Conservation (phyloP, 2,113 vertebrate species). For the Gulo gulo region DNA sequence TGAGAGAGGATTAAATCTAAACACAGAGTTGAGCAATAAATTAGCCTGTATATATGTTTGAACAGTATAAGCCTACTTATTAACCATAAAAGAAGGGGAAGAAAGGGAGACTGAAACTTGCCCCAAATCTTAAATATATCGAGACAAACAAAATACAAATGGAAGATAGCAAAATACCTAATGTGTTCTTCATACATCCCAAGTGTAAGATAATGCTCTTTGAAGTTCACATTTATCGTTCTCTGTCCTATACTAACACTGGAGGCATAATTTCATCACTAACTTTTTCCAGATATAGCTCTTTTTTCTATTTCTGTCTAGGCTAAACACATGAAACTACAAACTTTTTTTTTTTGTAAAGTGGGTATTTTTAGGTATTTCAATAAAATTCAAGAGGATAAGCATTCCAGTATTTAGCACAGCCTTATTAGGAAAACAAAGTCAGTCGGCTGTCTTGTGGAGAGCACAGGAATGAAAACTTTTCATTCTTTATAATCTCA, state of each 20-base stretch:
- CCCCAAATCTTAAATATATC: background rate
- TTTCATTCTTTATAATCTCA: conserved; percentile 69
- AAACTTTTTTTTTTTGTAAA: conserved; percentile 52
- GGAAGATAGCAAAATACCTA: background rate
- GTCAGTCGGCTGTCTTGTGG: conserved; percentile 22
- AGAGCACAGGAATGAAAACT: conserved; percentile 42
- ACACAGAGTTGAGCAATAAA: background rate
- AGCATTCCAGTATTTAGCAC: conserved; percentile 73
- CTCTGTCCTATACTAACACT: background rate
- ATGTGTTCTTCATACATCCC: background rate
- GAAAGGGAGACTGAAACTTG: background rate
- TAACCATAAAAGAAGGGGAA: background rate
- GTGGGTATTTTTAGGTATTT: conserved; percentile 71
- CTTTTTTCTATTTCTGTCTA: conserved; percentile 32
- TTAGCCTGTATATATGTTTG: background rate
- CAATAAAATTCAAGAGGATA: conserved; percentile 67
- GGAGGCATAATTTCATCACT: background rate
- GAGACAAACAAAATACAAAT: background rate
- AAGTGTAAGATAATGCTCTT: background rate
- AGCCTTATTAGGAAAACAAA: conserved; percentile 80
- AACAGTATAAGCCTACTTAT: background rate
- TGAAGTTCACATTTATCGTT: background rate
- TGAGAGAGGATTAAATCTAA: background rate
- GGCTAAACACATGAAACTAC: conserved; percentile 54
- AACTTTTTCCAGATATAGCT: conserved; percentile 28